A percentile compares a stretch with the other conserved stretches of the same genome.
Evolutionary conservation across 1,140 invertebrate species (phyloP).

Genomic region (Drosophila sulfurigaster): DNA sequence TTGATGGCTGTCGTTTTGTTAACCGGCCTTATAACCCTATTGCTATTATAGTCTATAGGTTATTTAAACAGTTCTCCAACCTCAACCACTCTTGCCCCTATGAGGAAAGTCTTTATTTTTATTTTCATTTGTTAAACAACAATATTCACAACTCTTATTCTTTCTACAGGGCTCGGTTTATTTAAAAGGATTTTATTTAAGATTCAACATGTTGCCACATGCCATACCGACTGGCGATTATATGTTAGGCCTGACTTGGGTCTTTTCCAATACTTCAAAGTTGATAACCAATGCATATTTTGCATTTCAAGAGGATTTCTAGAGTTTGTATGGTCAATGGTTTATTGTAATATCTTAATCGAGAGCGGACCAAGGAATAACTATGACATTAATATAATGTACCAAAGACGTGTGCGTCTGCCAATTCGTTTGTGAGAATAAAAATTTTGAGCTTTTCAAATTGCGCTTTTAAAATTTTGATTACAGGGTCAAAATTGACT

Average conservation of each 20-base stretch:
- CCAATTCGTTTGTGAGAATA: too few species aligned
- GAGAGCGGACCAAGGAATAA: too few species aligned
- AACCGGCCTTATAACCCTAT: conserved; percentile 10
- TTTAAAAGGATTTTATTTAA: not conserved
- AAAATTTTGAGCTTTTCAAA: too few species aligned
- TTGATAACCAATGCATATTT: not conserved
- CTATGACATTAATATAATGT: too few species aligned
- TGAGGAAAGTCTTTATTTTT: too few species aligned
- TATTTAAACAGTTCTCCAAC: conserved; percentile 1
- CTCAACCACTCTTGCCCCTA: conserved; percentile 16
- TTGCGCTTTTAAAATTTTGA: not conserved
- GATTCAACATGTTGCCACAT: not conserved
- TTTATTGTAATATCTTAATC: too few species aligned
- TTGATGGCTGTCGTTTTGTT: conserved; percentile 9
- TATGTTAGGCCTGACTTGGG: not conserved
- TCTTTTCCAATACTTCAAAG: not conserved
- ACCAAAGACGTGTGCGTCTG: too few species aligned
- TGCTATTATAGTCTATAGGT: conserved; percentile 5
- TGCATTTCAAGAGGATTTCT: not conserved
- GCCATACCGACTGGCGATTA: not conserved
- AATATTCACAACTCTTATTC: too few species aligned
- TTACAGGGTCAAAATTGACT: not conserved
- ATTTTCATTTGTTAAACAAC: not conserved
- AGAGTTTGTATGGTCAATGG: not conserved
- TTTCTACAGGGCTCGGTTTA: not conserved